Percentiles rank a stretch among this genome's conserved stretches.
Evolutionary conservation across 2,888 invertebrate genomes (phyloP).

Genomic region (Disparrhopalites patrizii): DNA sequence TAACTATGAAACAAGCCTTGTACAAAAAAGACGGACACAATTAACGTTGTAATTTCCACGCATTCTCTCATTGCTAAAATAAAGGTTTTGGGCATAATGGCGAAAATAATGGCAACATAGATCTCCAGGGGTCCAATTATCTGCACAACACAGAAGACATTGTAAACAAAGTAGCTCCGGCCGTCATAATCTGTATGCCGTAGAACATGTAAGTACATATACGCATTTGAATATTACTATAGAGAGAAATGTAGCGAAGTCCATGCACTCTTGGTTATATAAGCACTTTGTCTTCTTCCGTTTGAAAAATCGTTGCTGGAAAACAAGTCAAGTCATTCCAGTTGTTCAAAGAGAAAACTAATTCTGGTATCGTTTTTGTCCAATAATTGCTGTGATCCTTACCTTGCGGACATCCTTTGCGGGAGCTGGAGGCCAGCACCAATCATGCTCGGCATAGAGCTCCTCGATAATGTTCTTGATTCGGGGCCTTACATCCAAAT

Average conservation of each 20-base stretch:
- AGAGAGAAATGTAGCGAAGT: constrained; percentile 22
- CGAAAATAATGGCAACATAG: constrained; percentile 22
- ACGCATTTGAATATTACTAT: constrained; percentile 15
- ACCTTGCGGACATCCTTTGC: constrained; percentile 28
- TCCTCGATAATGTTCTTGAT: constrained; percentile 31
- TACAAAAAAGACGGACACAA: constrained; percentile 21
- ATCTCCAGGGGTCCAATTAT: constrained; percentile 30
- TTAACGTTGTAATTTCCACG: constrained; percentile 20
- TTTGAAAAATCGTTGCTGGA: constrained; percentile 22
- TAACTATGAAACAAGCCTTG: constrained; percentile 27
- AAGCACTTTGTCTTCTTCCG: constrained; percentile 20
- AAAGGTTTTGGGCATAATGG: constrained; percentile 27
- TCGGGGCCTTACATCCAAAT: constrained; percentile 25
- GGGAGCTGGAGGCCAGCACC: constrained; percentile 28
- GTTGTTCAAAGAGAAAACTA: not conserved
- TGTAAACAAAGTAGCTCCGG: not conserved
- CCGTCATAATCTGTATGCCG: too few relatives aligned
- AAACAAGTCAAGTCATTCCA: not conserved
- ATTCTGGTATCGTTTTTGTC: not conserved
- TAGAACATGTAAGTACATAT: not conserved
- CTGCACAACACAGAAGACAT: constrained; percentile 5
- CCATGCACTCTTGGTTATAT: constrained; percentile 25
- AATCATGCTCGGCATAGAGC: constrained; percentile 27
- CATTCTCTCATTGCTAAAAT: constrained; percentile 29
- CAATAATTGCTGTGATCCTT: too few relatives aligned